Conservation (phyloP, 2,113 vertebrate species). For the Microcebus murinus region DNA sequence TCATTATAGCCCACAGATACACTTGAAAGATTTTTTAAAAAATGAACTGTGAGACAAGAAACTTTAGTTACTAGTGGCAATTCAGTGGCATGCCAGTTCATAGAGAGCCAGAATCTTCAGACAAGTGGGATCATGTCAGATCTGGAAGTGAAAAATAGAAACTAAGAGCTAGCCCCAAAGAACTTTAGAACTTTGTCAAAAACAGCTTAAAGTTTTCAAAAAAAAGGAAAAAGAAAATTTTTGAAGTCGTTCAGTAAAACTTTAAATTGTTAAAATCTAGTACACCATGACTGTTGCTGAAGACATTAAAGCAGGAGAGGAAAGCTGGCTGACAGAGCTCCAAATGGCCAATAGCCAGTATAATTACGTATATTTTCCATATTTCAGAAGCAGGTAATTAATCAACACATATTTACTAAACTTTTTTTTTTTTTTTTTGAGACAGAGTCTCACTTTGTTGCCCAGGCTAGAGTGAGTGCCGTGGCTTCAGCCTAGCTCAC, state of each 20-base stretch:
- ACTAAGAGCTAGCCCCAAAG: not conserved
- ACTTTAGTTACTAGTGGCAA: no score
- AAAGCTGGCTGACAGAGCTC: not conserved
- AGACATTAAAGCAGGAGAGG: not conserved
- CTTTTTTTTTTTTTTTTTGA: not conserved
- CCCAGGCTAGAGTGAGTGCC: no score
- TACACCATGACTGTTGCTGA: not conserved
- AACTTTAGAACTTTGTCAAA: slow-evolving; percentile 12
- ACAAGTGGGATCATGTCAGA: slow-evolving; percentile 19
- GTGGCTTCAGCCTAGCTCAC: no score
- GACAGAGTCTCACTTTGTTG: no score
- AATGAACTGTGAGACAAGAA: no score
- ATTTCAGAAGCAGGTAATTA: slow-evolving; percentile 29
- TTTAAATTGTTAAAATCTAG: slow-evolving; percentile 32
- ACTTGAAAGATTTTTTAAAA: no score
- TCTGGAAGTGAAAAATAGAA: slow-evolving; percentile 9
- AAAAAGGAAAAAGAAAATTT: not conserved
- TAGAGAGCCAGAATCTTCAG: slow-evolving; percentile 26
- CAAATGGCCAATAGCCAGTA: not conserved
- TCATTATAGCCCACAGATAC: not conserved
- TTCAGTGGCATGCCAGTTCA: not conserved
- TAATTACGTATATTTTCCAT: not conserved
- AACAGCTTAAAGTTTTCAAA: not conserved
- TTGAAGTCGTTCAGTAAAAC: slow-evolving; percentile 31
- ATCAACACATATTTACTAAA: slow-evolving; percentile 10